Base-by-base conservation (phyloP, 2,113 vertebrate genomes). In the Dasyurus viverrinus region DNA sequence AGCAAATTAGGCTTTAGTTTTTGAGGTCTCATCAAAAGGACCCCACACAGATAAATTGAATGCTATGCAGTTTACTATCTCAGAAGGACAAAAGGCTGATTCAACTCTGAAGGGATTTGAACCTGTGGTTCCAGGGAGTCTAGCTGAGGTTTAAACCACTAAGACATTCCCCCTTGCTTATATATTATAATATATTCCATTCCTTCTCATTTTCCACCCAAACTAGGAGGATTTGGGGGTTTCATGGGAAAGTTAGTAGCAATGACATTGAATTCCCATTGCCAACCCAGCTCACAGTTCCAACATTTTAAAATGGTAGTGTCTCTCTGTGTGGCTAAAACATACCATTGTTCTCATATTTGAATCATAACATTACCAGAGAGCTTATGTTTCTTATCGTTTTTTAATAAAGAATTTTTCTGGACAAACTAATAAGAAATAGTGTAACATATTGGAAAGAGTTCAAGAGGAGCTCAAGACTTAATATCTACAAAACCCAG, bases 201-300 rank as follows among this genome's bases (percentile, higher is more conserved):
- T 68, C 46, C 91, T 96, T 27, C 93, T 97, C 94, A 3, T 93
- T 98, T 98, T 98, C 96, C 97, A 92, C 89, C 42, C 22, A 96
- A 97, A 94, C 91, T 26, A 90, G 42, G 46, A 84, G 89, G 46
- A 95, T 96, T 98, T 95, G 92, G 52, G 96, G 57, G 94, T 97
- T 96, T 97, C 92, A 90, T 94, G 95, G 91, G 96, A 97, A 97
- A 98, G 68, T 6, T 84, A 84, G 68, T 42, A 84, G 36, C 68
- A 84, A 84, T 84, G 68, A 42, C 68, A 84, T 23, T 42, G n/a
- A 19, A 1, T 84, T 84, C 19, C 16, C n/a, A 84, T 42, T 84
- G n/a, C n/a, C n/a, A 84, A 84, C 68, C n/a, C n/a, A 84, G 22
- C 68, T 36, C 68, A 84, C 68, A 84, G 19, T 84, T 84, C n/a